Evolutionary conservation across 2,888 invertebrate genomes (phyloP), one percentile per base, ranked within the genome.

Genomic region (Meiosimyza decipiens): DNA sequence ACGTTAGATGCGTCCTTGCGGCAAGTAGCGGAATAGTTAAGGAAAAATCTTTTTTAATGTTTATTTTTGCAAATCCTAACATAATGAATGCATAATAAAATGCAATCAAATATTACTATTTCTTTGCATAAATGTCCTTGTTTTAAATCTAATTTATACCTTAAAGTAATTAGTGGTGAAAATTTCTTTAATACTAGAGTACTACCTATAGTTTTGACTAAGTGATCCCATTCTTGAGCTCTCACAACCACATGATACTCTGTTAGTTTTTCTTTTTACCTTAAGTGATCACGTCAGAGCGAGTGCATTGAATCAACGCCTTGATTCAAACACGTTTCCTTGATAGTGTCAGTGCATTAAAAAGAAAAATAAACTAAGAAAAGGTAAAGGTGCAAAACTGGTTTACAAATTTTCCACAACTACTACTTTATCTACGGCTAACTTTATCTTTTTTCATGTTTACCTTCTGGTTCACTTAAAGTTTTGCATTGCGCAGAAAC

Each of bases 311-410:
- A n/a, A 47, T 22, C 49, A 22, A 57, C 47, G 55, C 57, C 59
- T 57, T 57, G 59, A 13, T 13, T 69, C 15, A 33, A 69, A 69
- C 69, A 69, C 50, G 69, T 69, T 68, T 68, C 22, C 59, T 50
- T 67, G 57, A 22, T 60, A n/a, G 51, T 69, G 50, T 50, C 60
- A 5, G 59, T 50, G 16, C 18, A 57, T 22, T 12, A 16, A 60
- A 60, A 13, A 40, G 6, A 57, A 67, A 33, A 33, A 60, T 33
- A 22, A 16, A 18, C 60, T 9, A 51, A 64, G 51, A 16, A 18
- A 12, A 64, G 51, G 66, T 64, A 72, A 72, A 74, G 72, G 74
- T 74, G 74, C 70, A 72, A 72, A 74, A 74, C 74, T 62, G 72
- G 74, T 74, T 74, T 60, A 40, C 50, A 47, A 28, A 70, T 70